phyloP scores from a whole-genome alignment of 2,113 vertebrate genomes.

The Lagenorhynchus albirostris region DNA sequence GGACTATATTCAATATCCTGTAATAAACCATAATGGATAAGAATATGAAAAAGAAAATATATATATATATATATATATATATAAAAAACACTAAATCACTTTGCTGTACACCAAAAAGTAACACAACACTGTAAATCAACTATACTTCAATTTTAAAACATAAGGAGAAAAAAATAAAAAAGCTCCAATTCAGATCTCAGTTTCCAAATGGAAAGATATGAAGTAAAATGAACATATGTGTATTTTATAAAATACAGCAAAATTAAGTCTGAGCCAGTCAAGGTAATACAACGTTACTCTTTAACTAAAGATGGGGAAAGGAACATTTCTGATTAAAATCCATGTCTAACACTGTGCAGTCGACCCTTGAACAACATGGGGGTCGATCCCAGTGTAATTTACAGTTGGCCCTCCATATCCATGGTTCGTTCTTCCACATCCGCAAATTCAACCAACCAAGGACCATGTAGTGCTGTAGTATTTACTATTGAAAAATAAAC shows the following conservation, averaged over 20 bases:
- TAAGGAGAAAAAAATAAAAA: neutral
- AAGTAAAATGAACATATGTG: neutral
- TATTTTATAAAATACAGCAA: neutral
- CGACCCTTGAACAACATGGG: neutral
- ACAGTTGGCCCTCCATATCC: neutral
- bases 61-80: neutral
- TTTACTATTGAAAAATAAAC: neutral
- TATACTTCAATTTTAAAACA: neutral
- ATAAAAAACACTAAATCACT: neutral
- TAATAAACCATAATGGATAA: neutral
- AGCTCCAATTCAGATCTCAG: neutral
- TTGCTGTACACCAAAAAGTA: neutral
- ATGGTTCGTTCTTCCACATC: neutral
- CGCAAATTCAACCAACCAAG: neutral
- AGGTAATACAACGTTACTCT: neutral
- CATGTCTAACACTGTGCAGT: neutral
- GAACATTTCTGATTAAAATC: conserved; percentile 27
- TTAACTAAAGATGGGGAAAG: conserved; percentile 31
- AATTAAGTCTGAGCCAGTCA: neutral
- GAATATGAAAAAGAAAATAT: neutral
- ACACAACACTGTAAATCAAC: neutral
- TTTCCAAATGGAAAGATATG: neutral
- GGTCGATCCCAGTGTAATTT: neutral
- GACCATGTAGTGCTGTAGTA: neutral
- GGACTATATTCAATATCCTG: neutral